Conservation (phyloP, 2,888 invertebrate species). For the Oxytorus armatus region DNA sequence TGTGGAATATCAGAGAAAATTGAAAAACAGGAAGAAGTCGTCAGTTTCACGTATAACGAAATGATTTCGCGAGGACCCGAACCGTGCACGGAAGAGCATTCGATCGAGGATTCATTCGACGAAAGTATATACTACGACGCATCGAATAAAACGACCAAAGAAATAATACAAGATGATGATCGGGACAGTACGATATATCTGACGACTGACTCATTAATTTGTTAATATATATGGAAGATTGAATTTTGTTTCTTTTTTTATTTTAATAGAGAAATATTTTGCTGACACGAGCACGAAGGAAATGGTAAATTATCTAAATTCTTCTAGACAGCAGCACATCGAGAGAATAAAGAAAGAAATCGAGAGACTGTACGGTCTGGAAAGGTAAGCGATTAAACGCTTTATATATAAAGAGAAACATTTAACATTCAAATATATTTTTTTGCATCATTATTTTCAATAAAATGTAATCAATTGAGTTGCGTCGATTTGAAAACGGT, state of each 20-base stretch:
- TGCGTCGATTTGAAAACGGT: too few species aligned
- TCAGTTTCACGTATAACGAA: conserved; percentile 69
- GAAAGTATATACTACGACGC: conserved; percentile 15
- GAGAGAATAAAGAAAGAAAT: conserved; percentile 68
- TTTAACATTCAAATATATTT: neutral
- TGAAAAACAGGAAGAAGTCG: conserved; percentile 20
- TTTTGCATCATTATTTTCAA: neutral
- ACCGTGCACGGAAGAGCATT: conserved; percentile 61
- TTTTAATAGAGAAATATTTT: conserved; percentile 32
- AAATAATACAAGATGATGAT: conserved; percentile 10
- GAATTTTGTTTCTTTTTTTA: neutral
- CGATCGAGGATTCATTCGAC: conserved; percentile 56
- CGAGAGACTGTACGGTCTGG: conserved; percentile 64
- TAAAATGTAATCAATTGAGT: neutral
- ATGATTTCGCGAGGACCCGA: conserved; percentile 67
- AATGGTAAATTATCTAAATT: conserved; percentile 64
- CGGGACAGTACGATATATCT: neutral
- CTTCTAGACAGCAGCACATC: conserved; percentile 62
- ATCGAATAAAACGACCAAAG: neutral
- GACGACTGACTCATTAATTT: neutral
- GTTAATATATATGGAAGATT: neutral
- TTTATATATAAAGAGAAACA: neutral
- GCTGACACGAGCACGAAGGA: conserved; percentile 48
- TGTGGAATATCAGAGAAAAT: conserved; percentile 9
- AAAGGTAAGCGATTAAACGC: conserved; percentile 55